Percentiles rank a stretch among this genome's conserved stretches.
Conservation (phyloP, 2,888 invertebrate genomes). For the Desoria tigrina region DNA sequence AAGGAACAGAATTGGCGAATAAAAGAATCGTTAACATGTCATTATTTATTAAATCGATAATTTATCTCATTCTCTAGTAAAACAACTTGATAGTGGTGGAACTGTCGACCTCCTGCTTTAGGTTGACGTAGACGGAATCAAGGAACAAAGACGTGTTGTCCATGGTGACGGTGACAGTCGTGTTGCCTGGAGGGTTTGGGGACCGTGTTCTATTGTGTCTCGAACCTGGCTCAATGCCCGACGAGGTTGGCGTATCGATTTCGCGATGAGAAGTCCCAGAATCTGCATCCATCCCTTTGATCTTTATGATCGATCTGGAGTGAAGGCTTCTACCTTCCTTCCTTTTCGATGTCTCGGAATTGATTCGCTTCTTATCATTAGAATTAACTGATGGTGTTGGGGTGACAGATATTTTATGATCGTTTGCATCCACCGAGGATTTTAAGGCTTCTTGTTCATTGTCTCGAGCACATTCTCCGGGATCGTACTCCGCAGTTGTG, state of each 20-base stretch:
- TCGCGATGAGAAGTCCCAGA: neutral
- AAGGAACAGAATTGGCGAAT: no score
- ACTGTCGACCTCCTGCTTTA: slow-evolving; percentile 23
- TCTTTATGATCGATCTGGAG: neutral
- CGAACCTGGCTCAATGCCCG: neutral
- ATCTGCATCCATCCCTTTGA: neutral
- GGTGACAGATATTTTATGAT: neutral
- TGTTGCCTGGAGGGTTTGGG: neutral
- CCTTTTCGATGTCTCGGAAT: neutral
- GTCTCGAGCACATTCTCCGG: neutral
- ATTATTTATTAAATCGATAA: no score
- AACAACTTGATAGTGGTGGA: slow-evolving; percentile 11
- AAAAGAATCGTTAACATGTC: no score
- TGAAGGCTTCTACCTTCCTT: neutral
- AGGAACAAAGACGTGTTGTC: slow-evolving; percentile 39
- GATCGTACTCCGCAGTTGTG: neutral
- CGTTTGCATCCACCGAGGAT: neutral
- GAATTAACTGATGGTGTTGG: neutral
- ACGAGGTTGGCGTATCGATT: slow-evolving; percentile 16
- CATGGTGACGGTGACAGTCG: slow-evolving; percentile 32
- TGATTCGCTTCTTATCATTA: neutral
- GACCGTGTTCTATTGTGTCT: neutral
- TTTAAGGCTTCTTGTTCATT: neutral
- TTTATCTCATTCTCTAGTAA: neutral
- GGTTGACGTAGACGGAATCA: slow-evolving; percentile 34